Evolutionary conservation across 2,888 invertebrate genomes (phyloP).

Genomic region (Nineta flava): DNA sequence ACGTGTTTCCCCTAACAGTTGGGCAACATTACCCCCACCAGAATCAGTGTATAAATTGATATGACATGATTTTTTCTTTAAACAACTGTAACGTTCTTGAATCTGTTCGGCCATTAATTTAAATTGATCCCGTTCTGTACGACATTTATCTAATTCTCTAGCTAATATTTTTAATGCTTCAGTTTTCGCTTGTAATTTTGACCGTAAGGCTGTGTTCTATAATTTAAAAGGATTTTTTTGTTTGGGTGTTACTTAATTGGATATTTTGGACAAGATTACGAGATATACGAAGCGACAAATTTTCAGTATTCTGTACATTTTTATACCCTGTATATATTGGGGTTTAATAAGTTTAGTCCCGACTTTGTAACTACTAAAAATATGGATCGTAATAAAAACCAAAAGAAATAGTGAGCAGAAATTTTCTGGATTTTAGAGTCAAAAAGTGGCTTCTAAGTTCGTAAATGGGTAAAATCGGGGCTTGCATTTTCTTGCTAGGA

Average conservation of each 20-base stretch:
- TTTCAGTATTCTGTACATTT: background rate
- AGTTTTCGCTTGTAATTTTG: constrained; percentile 65
- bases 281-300: background rate
- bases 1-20: constrained; percentile 38
- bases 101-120: constrained; percentile 67
- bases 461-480: too few species aligned
- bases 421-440: too few species aligned
- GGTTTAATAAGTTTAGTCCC: too few species aligned
- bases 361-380: too few species aligned
- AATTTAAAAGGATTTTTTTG: constrained; percentile 8
- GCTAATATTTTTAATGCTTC: constrained; percentile 68
- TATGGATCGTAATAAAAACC: too few species aligned
- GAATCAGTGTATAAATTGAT: constrained; percentile 20
- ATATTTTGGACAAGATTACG: too few species aligned
- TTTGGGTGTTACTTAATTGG: background rate
- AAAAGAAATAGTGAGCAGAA: too few species aligned
- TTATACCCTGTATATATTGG: background rate
- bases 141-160: constrained; percentile 60
- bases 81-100: constrained; percentile 34
- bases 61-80: constrained; percentile 25
- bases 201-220: constrained; percentile 45
- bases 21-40: constrained; percentile 32
- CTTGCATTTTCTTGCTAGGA: too few species aligned
- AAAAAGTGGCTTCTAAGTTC: too few species aligned
- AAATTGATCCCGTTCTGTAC: constrained; percentile 63